These are phyloP conservation scores for Strongylocentrotus purpuratus DNA, from an alignment of 35 echinoderm and acorn worm species.

Conservation along the genomic window DNA sequence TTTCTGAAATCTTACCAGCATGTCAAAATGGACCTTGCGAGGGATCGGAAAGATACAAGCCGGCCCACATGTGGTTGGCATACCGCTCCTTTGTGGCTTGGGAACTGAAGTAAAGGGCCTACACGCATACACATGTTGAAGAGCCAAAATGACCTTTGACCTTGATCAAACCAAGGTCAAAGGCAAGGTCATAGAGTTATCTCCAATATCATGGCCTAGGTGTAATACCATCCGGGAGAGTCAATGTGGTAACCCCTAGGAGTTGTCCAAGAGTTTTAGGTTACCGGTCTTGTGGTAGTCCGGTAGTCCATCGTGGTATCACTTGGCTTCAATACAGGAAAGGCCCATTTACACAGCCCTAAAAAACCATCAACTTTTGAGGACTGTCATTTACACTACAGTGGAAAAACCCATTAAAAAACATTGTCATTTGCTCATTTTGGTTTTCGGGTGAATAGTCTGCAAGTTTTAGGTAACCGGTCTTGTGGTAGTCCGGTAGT, in stretches of 20 bases:
- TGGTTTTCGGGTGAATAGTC: too few relatives aligned
- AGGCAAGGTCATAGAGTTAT: background rate
- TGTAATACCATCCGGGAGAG: background rate
- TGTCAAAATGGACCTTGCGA: background rate
- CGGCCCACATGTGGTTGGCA: background rate
- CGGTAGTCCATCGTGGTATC: background rate
- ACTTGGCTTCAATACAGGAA: too few relatives aligned
- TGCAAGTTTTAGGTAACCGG: background rate
- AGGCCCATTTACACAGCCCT: too few relatives aligned
- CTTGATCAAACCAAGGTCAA: conserved; percentile 16
- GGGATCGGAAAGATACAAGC: background rate
- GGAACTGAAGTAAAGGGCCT: background rate
- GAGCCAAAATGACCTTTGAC: background rate
- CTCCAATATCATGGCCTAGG: background rate
- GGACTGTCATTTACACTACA: too few relatives aligned
- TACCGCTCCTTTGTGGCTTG: background rate
- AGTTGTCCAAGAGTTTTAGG: background rate
- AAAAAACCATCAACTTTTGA: too few relatives aligned
- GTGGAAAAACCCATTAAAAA: too few relatives aligned
- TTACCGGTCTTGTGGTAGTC: background rate
- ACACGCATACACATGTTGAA: background rate
- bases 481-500: background rate
- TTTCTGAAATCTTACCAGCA: background rate
- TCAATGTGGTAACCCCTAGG: background rate
- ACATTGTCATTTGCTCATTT: too few relatives aligned